Evolutionary conservation across 1,140 invertebrate species (phyloP).

Genomic region (Scylla paramamosain): DNA sequence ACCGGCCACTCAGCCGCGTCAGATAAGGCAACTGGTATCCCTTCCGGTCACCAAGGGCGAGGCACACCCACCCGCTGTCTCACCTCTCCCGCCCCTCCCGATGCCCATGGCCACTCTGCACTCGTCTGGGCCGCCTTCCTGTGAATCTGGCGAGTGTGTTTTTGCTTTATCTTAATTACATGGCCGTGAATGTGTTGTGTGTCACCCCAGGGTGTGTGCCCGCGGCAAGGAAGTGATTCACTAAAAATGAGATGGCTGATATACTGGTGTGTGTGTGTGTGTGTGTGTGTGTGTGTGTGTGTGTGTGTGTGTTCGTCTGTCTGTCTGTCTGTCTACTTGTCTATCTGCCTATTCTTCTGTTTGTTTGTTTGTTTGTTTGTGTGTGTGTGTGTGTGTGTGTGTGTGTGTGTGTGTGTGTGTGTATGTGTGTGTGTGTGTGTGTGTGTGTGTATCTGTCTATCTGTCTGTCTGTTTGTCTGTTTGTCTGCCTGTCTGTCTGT

Average conservation of each 20-base stretch:
- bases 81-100: neutral
- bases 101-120: neutral
- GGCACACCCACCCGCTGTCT: neutral
- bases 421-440: neutral
- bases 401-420: constrained; percentile 29
- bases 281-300: constrained; percentile 12
- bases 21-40: constrained; percentile 21
- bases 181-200: constrained; percentile 1
- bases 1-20: neutral
- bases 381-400: neutral
- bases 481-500: too few species aligned
- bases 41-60: neutral
- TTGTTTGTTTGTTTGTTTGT: neutral
- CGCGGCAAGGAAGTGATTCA: constrained; percentile 8
- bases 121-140: neutral
- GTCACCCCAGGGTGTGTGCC: neutral
- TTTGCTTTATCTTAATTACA: neutral
- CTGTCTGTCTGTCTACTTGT: too few species aligned
- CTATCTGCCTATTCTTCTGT: too few species aligned
- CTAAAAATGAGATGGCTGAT: neutral
- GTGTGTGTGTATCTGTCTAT: too few species aligned
- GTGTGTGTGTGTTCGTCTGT: too few species aligned
- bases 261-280: neutral
- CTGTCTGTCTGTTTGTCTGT: too few species aligned
- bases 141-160: neutral